phyloP scores from a whole-genome alignment of 2,888 invertebrate species.

The Kuschelorhynchus macadamiae region DNA sequence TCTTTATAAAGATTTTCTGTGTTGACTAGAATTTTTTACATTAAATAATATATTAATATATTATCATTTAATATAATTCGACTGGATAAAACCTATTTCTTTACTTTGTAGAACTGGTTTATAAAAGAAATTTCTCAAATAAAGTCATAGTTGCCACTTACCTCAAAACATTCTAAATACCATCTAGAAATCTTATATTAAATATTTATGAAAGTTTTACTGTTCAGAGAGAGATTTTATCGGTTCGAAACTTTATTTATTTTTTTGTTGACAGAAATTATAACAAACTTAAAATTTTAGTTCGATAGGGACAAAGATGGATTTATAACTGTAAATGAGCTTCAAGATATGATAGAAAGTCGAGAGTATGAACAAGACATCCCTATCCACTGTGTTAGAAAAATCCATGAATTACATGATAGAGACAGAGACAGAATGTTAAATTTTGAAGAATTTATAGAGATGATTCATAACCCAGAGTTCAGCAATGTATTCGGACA shows the following conservation, averaged over 20 bases:
- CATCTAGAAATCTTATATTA: too few relatives aligned
- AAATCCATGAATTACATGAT: constrained; percentile 79
- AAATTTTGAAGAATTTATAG: constrained; percentile 81
- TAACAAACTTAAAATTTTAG: constrained; percentile 65
- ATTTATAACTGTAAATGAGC: constrained; percentile 77
- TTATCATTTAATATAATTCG: too few relatives aligned
- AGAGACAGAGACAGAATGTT: constrained; percentile 76
- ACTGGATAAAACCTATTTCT: too few relatives aligned
- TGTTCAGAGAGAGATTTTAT: too few relatives aligned
- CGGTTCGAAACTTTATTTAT: too few relatives aligned
- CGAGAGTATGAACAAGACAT: constrained; percentile 78
- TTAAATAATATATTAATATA: too few relatives aligned
- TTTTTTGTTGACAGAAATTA: too few relatives aligned
- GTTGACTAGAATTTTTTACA: neutral
- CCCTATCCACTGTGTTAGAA: constrained; percentile 73
- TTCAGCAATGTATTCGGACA: constrained; percentile 77
- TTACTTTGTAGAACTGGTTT: too few relatives aligned
- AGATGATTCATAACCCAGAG: constrained; percentile 76
- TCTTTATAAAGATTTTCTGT: neutral
- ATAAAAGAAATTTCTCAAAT: too few relatives aligned
- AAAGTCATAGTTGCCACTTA: too few relatives aligned
- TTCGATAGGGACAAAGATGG: constrained; percentile 83
- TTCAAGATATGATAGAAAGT: constrained; percentile 75
- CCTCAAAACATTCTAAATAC: too few relatives aligned
- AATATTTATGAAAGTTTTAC: too few relatives aligned